Conservation (phyloP, 35 echinoderm and acorn worm genomes). For the Stichopus chloronotus region DNA sequence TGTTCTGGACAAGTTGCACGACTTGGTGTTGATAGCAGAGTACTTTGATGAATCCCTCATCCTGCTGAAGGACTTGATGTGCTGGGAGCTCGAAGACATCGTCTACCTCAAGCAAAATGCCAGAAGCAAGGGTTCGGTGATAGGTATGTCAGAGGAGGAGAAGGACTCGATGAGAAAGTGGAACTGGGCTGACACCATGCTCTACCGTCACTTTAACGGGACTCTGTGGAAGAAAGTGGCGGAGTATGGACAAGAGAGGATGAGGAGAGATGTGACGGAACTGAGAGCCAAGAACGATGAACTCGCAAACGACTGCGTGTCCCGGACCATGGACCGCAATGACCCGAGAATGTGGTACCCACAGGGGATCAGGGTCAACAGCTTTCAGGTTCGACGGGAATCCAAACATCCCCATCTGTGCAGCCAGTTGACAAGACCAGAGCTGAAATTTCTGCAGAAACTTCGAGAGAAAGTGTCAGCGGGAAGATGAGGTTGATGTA, state of each 20-base stretch:
- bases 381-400: slow-evolving; percentile 48
- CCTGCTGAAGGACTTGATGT: slow-evolving; percentile 85
- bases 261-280: slow-evolving; percentile 59
- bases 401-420: slow-evolving; percentile 72
- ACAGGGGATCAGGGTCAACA: slow-evolving; percentile 61
- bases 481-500: not conserved
- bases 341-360: slow-evolving; percentile 73
- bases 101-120: slow-evolving; percentile 71
- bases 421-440: slow-evolving; percentile 76
- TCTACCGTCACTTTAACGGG: slow-evolving; percentile 77
- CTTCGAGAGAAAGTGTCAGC: slow-evolving; percentile 37
- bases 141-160: not conserved
- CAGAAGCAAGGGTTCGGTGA: slow-evolving; percentile 57
- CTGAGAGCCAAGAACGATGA: slow-evolving; percentile 44
- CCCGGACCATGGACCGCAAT: slow-evolving; percentile 3
- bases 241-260: slow-evolving; percentile 69
- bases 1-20: slow-evolving; percentile 47
- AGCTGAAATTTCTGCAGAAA: slow-evolving; percentile 79
- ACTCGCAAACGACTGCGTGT: slow-evolving; percentile 55
- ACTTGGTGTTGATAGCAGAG: slow-evolving; percentile 89
- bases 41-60: slow-evolving; percentile 93
- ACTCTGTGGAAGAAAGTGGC: slow-evolving; percentile 78
- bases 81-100: slow-evolving; percentile 80
- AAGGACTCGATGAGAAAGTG: slow-evolving; percentile 53
- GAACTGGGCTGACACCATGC: slow-evolving; percentile 73